Evolutionary conservation across 2,113 vertebrate genomes (phyloP).

Genomic region (Amphilophus citrinellus): DNA sequence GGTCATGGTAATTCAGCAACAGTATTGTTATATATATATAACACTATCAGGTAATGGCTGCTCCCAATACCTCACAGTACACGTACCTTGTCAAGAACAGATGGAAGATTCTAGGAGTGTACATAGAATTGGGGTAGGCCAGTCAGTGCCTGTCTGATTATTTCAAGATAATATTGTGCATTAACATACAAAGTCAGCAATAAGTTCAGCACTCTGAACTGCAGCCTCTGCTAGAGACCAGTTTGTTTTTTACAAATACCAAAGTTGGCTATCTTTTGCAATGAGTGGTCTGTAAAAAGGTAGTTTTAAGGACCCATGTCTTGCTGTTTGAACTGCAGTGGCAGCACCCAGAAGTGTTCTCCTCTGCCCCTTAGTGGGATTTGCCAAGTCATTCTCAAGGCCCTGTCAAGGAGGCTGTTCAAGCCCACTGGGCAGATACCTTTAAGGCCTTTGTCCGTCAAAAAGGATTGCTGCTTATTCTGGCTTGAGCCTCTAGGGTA

Average conservation of each 20-base stretch:
- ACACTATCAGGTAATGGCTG: conserved; percentile 26
- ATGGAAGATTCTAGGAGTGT: conserved; percentile 2
- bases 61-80: not conserved
- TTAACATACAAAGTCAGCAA: not conserved
- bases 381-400: conserved; percentile 19
- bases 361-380: conserved; percentile 24
- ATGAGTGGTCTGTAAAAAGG: not conserved
- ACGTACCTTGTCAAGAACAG: conserved; percentile 17
- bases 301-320: not conserved
- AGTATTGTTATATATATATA: conserved; percentile 38
- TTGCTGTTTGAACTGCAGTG: conserved; percentile 2
- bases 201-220: not conserved
- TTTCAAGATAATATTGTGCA: not conserved
- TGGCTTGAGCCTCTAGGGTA: conserved; percentile 9
- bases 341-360: conserved; percentile 1
- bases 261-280: conserved; percentile 12
- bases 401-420: conserved; percentile 26
- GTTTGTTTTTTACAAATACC: not conserved
- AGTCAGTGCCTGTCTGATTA: not conserved
- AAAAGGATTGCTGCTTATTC: conserved; percentile 18
- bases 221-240: not conserved
- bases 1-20: conserved; percentile 32
- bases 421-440: conserved; percentile 29
- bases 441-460: conserved; percentile 42
- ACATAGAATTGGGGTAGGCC: not conserved